phyloP scores from a whole-genome alignment of 64 coral and sea anemone genomes.

The Cladopsammia gracilis region DNA sequence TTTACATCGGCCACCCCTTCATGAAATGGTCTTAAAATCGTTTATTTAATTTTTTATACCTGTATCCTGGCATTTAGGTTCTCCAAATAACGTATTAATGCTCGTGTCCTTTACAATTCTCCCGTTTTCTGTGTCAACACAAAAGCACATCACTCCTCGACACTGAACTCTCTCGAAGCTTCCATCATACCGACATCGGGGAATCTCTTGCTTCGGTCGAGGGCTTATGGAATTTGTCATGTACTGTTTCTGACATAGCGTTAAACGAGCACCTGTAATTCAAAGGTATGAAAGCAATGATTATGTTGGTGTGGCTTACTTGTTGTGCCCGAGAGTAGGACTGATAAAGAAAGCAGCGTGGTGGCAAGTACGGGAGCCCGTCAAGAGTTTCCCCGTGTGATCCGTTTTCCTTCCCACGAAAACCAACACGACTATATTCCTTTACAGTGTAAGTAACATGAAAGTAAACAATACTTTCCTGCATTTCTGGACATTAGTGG shows the following conservation, averaged over 20 bases:
- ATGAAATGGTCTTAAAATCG: not conserved
- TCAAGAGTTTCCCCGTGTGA: too few relatives aligned
- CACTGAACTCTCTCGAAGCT: constrained; percentile 68
- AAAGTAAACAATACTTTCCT: too few relatives aligned
- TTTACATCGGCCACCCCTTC: too few relatives aligned
- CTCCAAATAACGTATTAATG: constrained; percentile 54
- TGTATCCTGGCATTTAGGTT: constrained; percentile 63
- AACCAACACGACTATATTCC: too few relatives aligned
- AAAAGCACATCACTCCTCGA: constrained; percentile 61
- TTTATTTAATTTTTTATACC: constrained; percentile 24
- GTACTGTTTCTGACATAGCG: constrained; percentile 67
- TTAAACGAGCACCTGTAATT: constrained; percentile 33
- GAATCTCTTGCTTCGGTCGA: not conserved
- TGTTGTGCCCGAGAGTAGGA: too few relatives aligned
- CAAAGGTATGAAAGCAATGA: not conserved
- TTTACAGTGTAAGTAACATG: too few relatives aligned
- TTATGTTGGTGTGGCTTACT: too few relatives aligned
- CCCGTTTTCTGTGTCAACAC: constrained; percentile 76
- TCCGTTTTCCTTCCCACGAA: too few relatives aligned
- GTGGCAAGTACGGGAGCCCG: too few relatives aligned
- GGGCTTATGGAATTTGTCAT: constrained; percentile 45
- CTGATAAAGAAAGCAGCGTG: too few relatives aligned
- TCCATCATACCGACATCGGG: constrained; percentile 59
- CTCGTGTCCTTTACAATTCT: constrained; percentile 41
- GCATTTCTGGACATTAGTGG: too few relatives aligned